Evolutionary conservation across 2,797 vertebrate genomes (phyloP).

Genomic region (Syngnathus rostellatus): DNA sequence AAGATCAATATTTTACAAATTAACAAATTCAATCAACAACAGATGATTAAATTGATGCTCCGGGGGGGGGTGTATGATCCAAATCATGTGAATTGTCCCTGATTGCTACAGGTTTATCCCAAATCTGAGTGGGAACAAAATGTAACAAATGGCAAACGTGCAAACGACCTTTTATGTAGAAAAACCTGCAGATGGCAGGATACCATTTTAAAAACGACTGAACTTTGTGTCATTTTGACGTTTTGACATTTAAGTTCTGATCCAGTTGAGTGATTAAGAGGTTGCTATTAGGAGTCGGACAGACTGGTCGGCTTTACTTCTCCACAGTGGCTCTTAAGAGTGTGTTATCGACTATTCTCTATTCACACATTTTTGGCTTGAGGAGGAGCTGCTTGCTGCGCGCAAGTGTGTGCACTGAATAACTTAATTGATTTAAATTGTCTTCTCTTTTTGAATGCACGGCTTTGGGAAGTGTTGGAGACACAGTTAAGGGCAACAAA

Average conservation of each 20-base stretch:
- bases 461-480: background rate
- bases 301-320: background rate
- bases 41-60: background rate
- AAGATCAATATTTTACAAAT: background rate
- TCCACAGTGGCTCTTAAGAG: too few species aligned
- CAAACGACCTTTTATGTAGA: background rate
- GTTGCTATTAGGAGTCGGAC: background rate
- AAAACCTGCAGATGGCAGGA: background rate
- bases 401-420: background rate
- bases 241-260: background rate
- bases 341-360: too few species aligned
- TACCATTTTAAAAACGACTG: background rate
- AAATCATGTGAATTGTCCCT: too few species aligned
- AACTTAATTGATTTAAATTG: background rate
- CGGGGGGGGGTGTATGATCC: background rate
- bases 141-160: background rate
- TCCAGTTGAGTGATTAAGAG: background rate
- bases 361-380: too few species aligned
- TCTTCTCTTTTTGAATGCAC: background rate
- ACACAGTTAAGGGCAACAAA: background rate
- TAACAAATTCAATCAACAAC: background rate
- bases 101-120: background rate
- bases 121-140: slow-evolving; percentile 3
- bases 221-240: too few species aligned
- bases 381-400: background rate